Evolutionary conservation across 2,888 invertebrate genomes (phyloP), one percentile per base, ranked within the genome.

Genomic region (Crossocerus cetratus): DNA sequence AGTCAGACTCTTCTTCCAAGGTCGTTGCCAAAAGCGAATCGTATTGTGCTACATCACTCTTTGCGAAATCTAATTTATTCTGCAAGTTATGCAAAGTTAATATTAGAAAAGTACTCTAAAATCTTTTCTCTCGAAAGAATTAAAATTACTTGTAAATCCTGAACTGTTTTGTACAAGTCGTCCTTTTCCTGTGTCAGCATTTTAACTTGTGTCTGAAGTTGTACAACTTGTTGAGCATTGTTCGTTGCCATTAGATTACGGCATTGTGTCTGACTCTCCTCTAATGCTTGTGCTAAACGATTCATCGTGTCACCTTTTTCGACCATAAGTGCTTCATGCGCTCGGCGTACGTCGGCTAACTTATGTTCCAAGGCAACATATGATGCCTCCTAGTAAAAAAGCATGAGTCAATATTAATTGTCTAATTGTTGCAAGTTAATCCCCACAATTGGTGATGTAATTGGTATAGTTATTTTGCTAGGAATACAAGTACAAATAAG

Each of bases 301-400:
- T 94, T 94, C 70, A 94, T 93, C 16, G 92, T 93, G 0, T 92
- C 91, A 0, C 92, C 92, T 76, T 94, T 94, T 54, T 94, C 94
- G 58, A 93, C 91, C 55, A 94, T 83, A 74, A 94, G 90, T 2
- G 91, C 90, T 83, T 94, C 94, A 63, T 94, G 93, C 18, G 92
- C 93, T 74, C 92, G 90, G 60, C 94, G 93, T 2, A 93, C 88
- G 42, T 94, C 93, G 1, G 79, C 76, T 32, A 88, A 80, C 73
- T 88, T 87, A 49, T 87, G 80, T 70, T 89, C 88, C 72, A 89
- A 82, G 4, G 78, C 69, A n/a, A 76, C 76, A 64, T 83, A 88
- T 13, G 86, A 82, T 2, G 81, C 74, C 79, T 89, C 88, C 89
- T 89, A 67, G 68, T 75, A 43, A 61, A 42, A 32, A 57, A 60